Conservation (phyloP, 2,888 invertebrate species). For the Lamellibrachia satsuma region DNA sequence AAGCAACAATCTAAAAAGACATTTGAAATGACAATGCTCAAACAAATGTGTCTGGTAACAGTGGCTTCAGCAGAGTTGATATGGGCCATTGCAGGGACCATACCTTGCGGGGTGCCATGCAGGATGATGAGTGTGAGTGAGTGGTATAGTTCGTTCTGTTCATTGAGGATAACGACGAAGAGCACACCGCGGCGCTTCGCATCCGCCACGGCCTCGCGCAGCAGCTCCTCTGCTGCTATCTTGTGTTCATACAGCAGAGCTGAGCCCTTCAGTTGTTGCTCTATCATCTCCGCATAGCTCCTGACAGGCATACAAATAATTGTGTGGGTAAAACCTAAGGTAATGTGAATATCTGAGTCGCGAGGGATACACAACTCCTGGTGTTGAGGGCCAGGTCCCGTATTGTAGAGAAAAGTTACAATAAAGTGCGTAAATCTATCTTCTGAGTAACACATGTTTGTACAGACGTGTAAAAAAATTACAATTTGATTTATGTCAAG, state of each 20-base stretch:
- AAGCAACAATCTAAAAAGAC: background rate
- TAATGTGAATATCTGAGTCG: too few relatives aligned
- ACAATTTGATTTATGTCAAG: too few relatives aligned
- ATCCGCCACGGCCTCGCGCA: constrained; percentile 73
- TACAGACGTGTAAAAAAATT: too few relatives aligned
- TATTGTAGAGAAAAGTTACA: too few relatives aligned
- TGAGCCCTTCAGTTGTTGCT: constrained; percentile 29
- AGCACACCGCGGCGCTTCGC: constrained; percentile 86
- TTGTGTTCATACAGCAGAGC: constrained; percentile 28
- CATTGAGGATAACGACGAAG: constrained; percentile 87
- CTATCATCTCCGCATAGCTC: constrained; percentile 36
- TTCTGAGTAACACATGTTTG: too few relatives aligned
- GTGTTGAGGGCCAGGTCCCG: too few relatives aligned
- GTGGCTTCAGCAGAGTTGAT: background rate
- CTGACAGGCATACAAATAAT: constrained; percentile 25
- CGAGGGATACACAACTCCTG: background rate
- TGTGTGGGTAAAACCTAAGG: background rate
- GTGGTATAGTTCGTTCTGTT: constrained; percentile 84
- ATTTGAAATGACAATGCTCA: background rate
- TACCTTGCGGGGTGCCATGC: constrained; percentile 85
- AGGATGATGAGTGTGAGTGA: constrained; percentile 89
- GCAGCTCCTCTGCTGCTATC: constrained; percentile 20
- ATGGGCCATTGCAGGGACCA: constrained; percentile 28
- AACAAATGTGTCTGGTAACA: background rate
- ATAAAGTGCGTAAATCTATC: too few relatives aligned